Evolutionary conservation across 2,888 invertebrate species (phyloP), one percentile per base, ranked within the genome.

Genomic region (Cryptocephalus primarius): DNA sequence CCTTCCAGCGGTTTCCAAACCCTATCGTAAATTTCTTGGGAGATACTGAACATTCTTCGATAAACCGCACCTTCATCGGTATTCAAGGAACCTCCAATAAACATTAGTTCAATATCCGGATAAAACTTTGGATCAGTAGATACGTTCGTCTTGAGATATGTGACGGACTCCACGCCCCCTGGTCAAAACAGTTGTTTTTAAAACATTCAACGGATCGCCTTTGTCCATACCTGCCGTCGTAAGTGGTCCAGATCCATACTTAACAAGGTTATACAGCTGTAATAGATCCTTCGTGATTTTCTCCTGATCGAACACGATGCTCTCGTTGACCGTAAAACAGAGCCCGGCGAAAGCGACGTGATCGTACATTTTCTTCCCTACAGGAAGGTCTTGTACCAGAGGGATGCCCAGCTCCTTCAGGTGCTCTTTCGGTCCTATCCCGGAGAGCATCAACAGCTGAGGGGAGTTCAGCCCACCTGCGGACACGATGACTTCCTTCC

Each of bases 381-480:
- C 83, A 0, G 83, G 83, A n/a, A 85, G 68, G 55, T 82, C 74
- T 52, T 77, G 69, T 1, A 84, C 57, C 0, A 84, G 66, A 0
- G 79, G 77, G 49, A 84, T 44, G 12, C 73, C 73, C 1, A 79
- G 60, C 2, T 75, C 67, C 49, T 74, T 59, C 43, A 83, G 63
- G 53, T 83, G 80, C 4, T 75, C 65, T 50, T 65, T 71, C 1
- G 83, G 82, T 0, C 83, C 83, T n/a, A 83, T 66, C 4, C 82
- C 82, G 1, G 80, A 79, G 1, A 82, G 66, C 79, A 82, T 79
- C 12, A 82, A 58, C 9, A 91, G 63, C 65, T 91, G 88, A 0
- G 90, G 85, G 1, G 87, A 82, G 66, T 85, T 86, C 52, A 91
- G 80, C 0, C 88, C 79, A 1, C 90, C 60, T 10, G 83, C 85